phyloP scores from a whole-genome alignment of 2,888 invertebrate species.

The Nomada ruficornis region DNA sequence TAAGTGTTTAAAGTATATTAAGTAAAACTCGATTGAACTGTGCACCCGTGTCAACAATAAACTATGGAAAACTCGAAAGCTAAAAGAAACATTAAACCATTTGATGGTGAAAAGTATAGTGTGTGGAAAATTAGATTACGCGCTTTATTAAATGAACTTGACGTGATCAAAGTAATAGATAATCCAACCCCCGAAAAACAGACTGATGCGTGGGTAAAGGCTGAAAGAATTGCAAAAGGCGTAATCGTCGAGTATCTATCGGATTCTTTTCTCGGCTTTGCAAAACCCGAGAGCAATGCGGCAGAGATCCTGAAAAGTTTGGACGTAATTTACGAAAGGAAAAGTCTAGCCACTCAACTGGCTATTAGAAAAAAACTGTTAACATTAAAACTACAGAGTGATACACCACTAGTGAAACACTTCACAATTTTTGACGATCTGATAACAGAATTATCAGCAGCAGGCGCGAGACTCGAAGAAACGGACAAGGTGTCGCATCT shows the following conservation, averaged over 20 bases:
- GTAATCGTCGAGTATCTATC: not conserved
- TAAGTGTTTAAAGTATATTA: too few species aligned
- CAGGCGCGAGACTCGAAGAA: not conserved
- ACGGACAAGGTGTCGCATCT: not conserved
- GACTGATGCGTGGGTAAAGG: not conserved
- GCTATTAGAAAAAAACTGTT: not conserved
- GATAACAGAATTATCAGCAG: not conserved
- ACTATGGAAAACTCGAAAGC: not conserved
- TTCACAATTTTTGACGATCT: slow-evolving; percentile 1
- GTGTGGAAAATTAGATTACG: not conserved
- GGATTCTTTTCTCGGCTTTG: not conserved
- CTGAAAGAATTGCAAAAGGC: not conserved
- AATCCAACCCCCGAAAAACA: not conserved
- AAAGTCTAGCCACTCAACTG: not conserved
- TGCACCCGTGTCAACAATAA: not conserved
- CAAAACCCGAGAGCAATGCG: not conserved
- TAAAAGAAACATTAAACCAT: slow-evolving; percentile 15
- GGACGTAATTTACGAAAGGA: not conserved
- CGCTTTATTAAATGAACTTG: not conserved
- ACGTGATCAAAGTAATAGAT: not conserved
- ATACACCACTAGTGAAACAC: not conserved
- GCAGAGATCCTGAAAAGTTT: not conserved
- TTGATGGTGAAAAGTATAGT: slow-evolving; percentile 4
- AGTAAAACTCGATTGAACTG: not conserved
- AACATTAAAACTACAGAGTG: not conserved